A percentile compares a stretch with the other conserved stretches of the same genome.
phyloP scores from a whole-genome alignment of 2,797 vertebrate species.

The Oreochromis grahami region DNA sequence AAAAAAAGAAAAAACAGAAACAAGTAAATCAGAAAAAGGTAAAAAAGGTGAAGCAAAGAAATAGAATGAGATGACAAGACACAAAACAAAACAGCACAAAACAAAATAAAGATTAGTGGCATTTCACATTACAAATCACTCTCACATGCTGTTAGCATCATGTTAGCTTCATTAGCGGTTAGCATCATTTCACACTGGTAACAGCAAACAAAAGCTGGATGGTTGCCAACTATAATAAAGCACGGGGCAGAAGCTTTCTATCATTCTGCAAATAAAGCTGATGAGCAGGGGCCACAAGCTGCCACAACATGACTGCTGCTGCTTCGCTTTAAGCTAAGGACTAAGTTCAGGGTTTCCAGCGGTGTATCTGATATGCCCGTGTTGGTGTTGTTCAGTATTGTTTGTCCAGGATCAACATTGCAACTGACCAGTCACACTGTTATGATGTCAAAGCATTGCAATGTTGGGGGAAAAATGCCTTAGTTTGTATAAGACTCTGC shows the following conservation, averaged over 20 bases:
- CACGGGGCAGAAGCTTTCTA: background rate
- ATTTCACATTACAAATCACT: constrained; percentile 61
- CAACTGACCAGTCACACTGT: background rate
- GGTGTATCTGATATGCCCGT: background rate
- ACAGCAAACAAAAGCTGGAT: constrained; percentile 37
- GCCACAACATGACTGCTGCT: background rate
- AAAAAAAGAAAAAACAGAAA: background rate
- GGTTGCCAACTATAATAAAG: background rate
- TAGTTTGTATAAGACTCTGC: background rate
- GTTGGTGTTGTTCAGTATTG: background rate
- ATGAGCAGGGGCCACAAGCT: background rate
- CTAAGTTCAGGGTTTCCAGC: background rate
- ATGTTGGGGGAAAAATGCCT: background rate
- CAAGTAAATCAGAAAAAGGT: background rate
- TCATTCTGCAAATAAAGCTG: background rate
- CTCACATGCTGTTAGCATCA: constrained; percentile 77
- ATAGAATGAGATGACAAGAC: constrained; percentile 16
- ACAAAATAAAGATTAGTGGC: constrained; percentile 81
- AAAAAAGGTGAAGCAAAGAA: background rate
- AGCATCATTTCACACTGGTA: constrained; percentile 17
- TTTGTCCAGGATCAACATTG: background rate
- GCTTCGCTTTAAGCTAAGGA: background rate
- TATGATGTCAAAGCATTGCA: background rate
- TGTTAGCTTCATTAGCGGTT: constrained; percentile 51
- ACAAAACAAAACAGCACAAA: constrained; percentile 64